phyloP scores from a whole-genome alignment of 2,888 invertebrate genomes.

The Rhimphoctona megacephalus region DNA sequence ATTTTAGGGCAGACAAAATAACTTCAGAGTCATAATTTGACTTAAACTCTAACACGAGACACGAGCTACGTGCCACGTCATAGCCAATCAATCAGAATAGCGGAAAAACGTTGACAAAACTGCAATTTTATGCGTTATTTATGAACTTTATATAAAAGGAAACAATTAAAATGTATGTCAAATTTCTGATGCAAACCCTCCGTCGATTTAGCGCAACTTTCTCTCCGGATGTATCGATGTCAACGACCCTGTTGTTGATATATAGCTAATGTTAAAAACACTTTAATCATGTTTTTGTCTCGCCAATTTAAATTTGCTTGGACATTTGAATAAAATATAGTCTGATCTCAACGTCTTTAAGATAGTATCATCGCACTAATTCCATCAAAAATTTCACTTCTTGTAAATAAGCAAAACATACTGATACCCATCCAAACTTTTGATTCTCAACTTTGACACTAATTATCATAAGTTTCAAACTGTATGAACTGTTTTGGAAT shows the following conservation, averaged over 20 bases:
- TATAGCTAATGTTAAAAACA: neutral
- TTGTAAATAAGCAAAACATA: neutral
- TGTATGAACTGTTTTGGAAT: neutral
- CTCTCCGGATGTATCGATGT: slow-evolving; percentile 50
- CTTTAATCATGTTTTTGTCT: slow-evolving; percentile 23
- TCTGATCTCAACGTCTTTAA: neutral
- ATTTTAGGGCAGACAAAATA: too few relatives aligned
- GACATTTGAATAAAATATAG: slow-evolving; percentile 9
- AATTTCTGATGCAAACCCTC: slow-evolving; percentile 27
- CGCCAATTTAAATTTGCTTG: slow-evolving; percentile 20
- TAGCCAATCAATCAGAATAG: too few relatives aligned
- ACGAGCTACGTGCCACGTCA: too few relatives aligned
- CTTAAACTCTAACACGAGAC: too few relatives aligned
- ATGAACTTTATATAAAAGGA: too few relatives aligned
- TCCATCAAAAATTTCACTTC: neutral
- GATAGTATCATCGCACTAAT: neutral
- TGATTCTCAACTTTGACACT: neutral
- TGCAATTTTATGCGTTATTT: too few relatives aligned
- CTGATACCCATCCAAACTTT: neutral
- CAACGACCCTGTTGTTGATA: slow-evolving; percentile 35
- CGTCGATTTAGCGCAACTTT: slow-evolving; percentile 61
- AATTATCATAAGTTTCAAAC: neutral
- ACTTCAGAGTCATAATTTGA: too few relatives aligned
- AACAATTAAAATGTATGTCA: slow-evolving; percentile 15
- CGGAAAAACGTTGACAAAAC: too few relatives aligned